Evolutionary conservation across 2,113 vertebrate species (phyloP).

Genomic region (Ageneiosus marmoratus): DNA sequence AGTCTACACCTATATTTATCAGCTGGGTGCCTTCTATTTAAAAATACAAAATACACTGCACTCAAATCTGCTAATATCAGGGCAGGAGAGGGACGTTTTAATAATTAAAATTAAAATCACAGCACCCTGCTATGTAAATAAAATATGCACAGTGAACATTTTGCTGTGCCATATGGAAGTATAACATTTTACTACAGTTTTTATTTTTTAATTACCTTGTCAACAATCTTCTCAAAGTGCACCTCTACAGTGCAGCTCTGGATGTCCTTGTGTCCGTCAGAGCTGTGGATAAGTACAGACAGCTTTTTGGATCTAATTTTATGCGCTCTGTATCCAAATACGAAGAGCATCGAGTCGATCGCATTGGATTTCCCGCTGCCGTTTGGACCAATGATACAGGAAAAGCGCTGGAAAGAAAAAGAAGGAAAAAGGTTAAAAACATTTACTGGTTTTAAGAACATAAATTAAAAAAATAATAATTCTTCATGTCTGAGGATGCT

Average conservation of each 20-base stretch:
- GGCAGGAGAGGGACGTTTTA: too few species aligned
- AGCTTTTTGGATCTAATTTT: constrained; percentile 98
- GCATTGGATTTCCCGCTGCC: constrained; percentile 98
- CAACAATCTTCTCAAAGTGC: constrained; percentile 97
- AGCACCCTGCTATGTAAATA: neutral
- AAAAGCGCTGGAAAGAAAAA: constrained; percentile 83
- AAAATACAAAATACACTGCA: neutral
- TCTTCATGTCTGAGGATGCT: neutral
- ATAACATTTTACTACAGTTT: neutral
- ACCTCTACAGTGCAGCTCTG: constrained; percentile 94
- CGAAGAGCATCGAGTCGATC: constrained; percentile 99
- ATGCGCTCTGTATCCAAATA: constrained; percentile 97
- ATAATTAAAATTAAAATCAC: neutral
- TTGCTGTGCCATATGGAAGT: neutral
- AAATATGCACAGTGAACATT: neutral
- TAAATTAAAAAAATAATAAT: neutral
- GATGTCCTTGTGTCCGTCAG: constrained; percentile 87
- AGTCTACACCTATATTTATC: neutral
- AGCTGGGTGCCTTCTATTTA: neutral
- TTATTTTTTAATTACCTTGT: constrained; percentile 81
- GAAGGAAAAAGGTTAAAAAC: neutral
- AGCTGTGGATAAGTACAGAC: constrained; percentile 94
- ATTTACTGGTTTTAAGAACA: too few species aligned
- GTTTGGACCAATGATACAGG: constrained; percentile 97
- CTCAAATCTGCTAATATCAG: neutral